Evolutionary conservation across 1,140 invertebrate genomes (phyloP).

Genomic region (Pogonomyrmex californicus): DNA sequence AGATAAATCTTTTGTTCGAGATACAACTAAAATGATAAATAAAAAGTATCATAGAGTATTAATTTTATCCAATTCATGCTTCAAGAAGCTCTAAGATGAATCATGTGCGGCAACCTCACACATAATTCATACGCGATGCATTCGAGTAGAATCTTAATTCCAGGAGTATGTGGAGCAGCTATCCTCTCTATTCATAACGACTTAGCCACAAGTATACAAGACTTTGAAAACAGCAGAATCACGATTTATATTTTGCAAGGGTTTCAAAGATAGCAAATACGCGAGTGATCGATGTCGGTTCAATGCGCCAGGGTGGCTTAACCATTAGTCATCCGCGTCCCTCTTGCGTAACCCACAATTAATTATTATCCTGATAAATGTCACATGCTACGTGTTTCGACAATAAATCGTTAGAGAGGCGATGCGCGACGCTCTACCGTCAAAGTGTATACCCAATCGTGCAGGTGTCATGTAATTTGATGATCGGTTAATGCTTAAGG

Average conservation of each 20-base stretch:
- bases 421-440: conserved; percentile 30
- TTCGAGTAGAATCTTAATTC: not conserved
- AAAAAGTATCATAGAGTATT: conserved; percentile 4
- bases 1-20: not conserved
- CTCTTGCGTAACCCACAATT: conserved; percentile 68
- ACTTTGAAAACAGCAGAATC: conserved; percentile 1
- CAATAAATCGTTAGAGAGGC: conserved; percentile 67
- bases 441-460: conserved; percentile 64
- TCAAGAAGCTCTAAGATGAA: not conserved
- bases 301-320: conserved; percentile 48
- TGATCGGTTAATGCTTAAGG: conserved; percentile 45
- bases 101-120: not conserved
- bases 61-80: not conserved
- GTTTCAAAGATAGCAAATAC: conserved; percentile 26
- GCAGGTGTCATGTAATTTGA: conserved; percentile 54
- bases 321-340: conserved; percentile 68
- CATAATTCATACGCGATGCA: not conserved
- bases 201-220: not conserved
- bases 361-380: conserved; percentile 79
- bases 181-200: not conserved
- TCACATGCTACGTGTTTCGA: conserved; percentile 46
- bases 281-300: conserved; percentile 65
- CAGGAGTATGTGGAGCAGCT: not conserved
- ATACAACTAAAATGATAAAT: not conserved
- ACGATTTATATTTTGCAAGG: conserved; percentile 18